Base-by-base conservation (phyloP, 2,888 invertebrate species). In the Andricus quercusramuli region DNA sequence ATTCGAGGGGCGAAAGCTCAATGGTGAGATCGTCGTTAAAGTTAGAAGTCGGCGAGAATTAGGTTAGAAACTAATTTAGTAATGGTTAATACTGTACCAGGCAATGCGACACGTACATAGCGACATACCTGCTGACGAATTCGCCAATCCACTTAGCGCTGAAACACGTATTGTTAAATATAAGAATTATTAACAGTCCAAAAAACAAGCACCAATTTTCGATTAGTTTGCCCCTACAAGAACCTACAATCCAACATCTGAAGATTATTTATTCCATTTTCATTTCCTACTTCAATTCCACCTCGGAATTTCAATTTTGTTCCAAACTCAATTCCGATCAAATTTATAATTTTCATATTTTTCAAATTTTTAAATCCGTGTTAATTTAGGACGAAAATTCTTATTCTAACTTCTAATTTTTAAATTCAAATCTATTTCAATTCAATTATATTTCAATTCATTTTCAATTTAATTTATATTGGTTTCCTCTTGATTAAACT, bases 111-210 rank as follows among this genome's bases (percentile, higher is more conserved):
- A 93, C 93, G 91, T 93, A 93, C 93, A 93, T 92, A 92, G 90
- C 90, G 92, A 93, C 93, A 93, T 93, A 93, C 93, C 93, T 93
- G 93, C 93, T 89, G 93, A 91, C 83, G 93, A 93, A 90, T 93
- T 93, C 87, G 93, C 93, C 91, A 93, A 92, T 90, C 93, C 93
- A 88, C 93, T 93, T 89, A 93, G 90, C 87, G 93, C 93, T 93
- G 93, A 89, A 93, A 93, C 92, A 93, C 89, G 91, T 81, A 86
- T 87, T 80, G 79, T 80, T 81, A 25, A 22, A 68, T 76, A 44
- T 77, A 65, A 47, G 56, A 8, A 37, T 37, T 37, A 80, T 59
- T 25, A 80, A 79, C 77, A 78, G 78, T 80, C 68, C 80, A 78
- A 37, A 78, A 37, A 11, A 47, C 13, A 8, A 47, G 9, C 25